A percentile compares a stretch with the other conserved stretches of the same genome.
phyloP scores from a whole-genome alignment of 1,140 invertebrate species.

The Augochlora pura region DNA sequence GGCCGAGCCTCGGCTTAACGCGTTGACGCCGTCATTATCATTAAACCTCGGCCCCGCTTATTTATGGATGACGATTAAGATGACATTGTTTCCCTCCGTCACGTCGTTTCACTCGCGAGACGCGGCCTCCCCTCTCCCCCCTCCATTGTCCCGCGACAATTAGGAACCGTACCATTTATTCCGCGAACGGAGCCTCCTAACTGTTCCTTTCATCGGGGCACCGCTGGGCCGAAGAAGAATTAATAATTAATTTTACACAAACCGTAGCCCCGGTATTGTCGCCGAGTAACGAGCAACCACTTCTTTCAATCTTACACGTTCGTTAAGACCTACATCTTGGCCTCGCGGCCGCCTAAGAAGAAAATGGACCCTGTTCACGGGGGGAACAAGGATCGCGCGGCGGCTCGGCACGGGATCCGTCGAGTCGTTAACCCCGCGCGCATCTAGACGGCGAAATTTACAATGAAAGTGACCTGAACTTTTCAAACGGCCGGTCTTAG shows the following conservation, averaged over 20 bases:
- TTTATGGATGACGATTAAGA: conserved; percentile 49
- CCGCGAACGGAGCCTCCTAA: conserved; percentile 44
- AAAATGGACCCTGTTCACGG: not conserved
- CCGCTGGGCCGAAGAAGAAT: conserved; percentile 22
- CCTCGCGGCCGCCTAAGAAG: not conserved
- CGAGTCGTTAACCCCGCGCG: conserved; percentile 16
- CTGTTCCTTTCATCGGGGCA: conserved; percentile 32
- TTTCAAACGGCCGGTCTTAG: not conserved
- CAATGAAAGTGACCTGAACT: conserved; percentile 34
- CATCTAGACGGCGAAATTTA: conserved; percentile 31
- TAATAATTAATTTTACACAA: conserved; percentile 51
- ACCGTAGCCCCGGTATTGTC: conserved; percentile 26
- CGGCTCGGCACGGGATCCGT: too few relatives aligned
- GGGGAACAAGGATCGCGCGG: too few relatives aligned
- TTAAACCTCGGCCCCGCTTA: conserved; percentile 38
- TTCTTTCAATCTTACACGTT: conserved; percentile 37
- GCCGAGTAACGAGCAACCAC: conserved; percentile 38
- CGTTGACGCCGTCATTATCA: conserved; percentile 38
- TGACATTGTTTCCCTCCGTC: conserved; percentile 43
- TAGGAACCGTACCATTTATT: conserved; percentile 50
- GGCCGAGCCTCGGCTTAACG: not conserved
- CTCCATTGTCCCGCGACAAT: conserved; percentile 41
- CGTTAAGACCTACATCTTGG: conserved; percentile 47
- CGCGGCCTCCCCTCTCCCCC: too few relatives aligned
- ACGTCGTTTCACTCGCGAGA: conserved; percentile 38